Base-by-base conservation (phyloP, 1,140 invertebrate genomes). In the Orussus abietinus region DNA sequence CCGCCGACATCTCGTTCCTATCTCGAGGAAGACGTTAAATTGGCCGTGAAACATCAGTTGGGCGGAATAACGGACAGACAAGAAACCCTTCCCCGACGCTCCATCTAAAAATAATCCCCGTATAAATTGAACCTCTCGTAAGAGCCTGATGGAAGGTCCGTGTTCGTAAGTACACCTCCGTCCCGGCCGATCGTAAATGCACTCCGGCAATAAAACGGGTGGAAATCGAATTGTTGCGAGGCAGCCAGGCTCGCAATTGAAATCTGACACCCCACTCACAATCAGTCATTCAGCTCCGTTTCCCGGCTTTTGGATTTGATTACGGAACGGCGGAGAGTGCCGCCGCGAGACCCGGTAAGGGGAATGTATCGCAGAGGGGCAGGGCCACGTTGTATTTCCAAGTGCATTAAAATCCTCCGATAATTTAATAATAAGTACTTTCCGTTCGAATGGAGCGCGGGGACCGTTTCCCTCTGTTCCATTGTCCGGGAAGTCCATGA, bases 381-480 rank as follows among this genome's bases (percentile, higher is more conserved):
- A 30, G 14, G 28, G 39, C 10, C 18, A 12, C 13, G 33, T 33
- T 29, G 40, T 22, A 31, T 40, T 35, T 38, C 15, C 35, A 37
- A 25, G 36, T 55, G 43, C 45, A 57, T 57, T 56, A 54, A 58
- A 51, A 47, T 55, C 45, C 31, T 34, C 45, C 53, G 41, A 55
- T 59, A 60, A 62, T 57, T 43, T 47, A 55, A 61, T 60, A 62
- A 57, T 47, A 56, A 60, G 54, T 53, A 56, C 50, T 60, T 58
- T 59, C 35, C 34, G 41, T 47, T 34, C 34, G 50, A 60, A 60
- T 55, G 46, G 47, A 47, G 14, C 45, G 14, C 21, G 45, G 5
- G 12, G 17, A n/a, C n/a, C n/a, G 7, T 26, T n/a, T 26, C n/a
- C n/a, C n/a, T n/a, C 25, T 28, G 25, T 12, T 0, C 0, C 25